Evolutionary conservation across 53 echinoderm and acorn worm genomes (phyloP).

Genomic region (Antedon mediterranea): DNA sequence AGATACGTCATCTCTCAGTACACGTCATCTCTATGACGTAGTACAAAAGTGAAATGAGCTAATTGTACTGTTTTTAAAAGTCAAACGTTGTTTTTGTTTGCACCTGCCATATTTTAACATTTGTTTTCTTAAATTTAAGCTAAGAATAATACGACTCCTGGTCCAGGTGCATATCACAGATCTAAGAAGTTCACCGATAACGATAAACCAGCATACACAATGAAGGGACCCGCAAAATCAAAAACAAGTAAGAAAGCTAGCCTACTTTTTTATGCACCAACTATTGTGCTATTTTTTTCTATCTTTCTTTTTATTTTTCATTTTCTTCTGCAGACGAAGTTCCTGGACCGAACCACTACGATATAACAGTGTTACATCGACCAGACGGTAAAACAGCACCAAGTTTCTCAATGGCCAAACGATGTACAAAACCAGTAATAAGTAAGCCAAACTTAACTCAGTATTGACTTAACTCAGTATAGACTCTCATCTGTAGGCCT

Average conservation of each 20-base stretch:
- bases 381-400: slow-evolving; percentile 90
- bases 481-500: too few species aligned
- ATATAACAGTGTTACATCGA: slow-evolving; percentile 41
- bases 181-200: slow-evolving; percentile 63
- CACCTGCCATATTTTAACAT: too few species aligned
- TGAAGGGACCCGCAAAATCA: slow-evolving; percentile 44
- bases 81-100: too few species aligned
- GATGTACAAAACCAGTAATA: slow-evolving; percentile 36
- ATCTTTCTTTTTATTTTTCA: not conserved
- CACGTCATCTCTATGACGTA: too few species aligned
- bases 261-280: not conserved
- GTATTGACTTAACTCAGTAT: too few species aligned
- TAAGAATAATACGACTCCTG: slow-evolving; percentile 42
- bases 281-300: not conserved
- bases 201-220: slow-evolving; percentile 64
- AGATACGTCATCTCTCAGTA: too few species aligned
- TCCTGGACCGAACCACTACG: slow-evolving; percentile 88
- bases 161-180: slow-evolving; percentile 59
- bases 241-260: slow-evolving; percentile 43
- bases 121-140: not conserved
- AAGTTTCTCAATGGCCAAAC: slow-evolving; percentile 65
- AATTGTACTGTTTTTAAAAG: too few species aligned
- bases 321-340: slow-evolving; percentile 30
- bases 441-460: slow-evolving; percentile 47
- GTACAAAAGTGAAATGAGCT: too few species aligned